Percentiles rank a stretch among this genome's conserved stretches.
Conservation (phyloP, 2,113 vertebrate species). For the Nothocercus nigrocapillus region DNA sequence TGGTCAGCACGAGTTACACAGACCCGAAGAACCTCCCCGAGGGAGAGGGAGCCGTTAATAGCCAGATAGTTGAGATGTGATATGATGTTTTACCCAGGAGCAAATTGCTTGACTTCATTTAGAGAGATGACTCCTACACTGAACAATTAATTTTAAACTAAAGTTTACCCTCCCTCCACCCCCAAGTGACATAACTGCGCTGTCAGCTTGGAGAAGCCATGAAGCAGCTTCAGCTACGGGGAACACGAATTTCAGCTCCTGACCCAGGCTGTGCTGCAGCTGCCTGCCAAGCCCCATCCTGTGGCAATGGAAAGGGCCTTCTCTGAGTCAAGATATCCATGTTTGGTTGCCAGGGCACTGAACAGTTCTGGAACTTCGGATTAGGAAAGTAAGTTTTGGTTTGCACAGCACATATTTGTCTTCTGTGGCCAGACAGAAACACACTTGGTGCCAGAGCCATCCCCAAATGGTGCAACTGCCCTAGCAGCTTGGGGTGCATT, state of each 20-base stretch:
- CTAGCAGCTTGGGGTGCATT: neutral
- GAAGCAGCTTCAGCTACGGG: neutral
- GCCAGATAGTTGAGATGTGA: neutral
- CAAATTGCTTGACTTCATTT: neutral
- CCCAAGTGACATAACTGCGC: neutral
- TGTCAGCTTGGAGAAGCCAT: neutral
- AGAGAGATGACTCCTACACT: neutral
- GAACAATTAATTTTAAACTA: neutral
- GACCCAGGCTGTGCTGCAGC: neutral
- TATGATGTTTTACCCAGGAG: rapidly evolving
- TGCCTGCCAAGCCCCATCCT: neutral
- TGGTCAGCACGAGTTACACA: neutral
- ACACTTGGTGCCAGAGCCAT: neutral
- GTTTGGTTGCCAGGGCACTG: neutral
- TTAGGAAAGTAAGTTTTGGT: neutral
- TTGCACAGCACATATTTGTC: neutral
- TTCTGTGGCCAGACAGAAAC: neutral
- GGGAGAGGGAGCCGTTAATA: neutral
- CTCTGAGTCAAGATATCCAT: neutral
- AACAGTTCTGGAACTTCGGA: neutral
- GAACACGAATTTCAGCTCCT: neutral
- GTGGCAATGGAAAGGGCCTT: neutral
- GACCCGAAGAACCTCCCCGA: too few species aligned
- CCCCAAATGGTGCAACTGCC: neutral
- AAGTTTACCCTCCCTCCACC: neutral